phyloP scores from a whole-genome alignment of 2,888 invertebrate genomes.

The Meteorus cinctellus region DNA sequence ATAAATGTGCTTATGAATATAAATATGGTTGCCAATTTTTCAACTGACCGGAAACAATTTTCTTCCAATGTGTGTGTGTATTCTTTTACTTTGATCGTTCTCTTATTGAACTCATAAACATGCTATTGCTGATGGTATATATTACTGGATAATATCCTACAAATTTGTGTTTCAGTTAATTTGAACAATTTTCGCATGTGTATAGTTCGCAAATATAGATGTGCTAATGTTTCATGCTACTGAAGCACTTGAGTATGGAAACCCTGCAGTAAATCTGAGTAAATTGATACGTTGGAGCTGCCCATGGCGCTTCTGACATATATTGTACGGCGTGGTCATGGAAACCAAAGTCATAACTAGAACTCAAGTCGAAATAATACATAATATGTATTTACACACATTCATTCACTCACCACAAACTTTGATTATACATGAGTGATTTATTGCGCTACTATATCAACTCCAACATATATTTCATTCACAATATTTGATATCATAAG shows the following conservation, averaged over 20 bases:
- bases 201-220: background rate
- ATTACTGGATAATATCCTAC: background rate
- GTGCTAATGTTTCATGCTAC: background rate
- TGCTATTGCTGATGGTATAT: background rate
- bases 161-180: background rate
- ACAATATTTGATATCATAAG: background rate
- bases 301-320: background rate
- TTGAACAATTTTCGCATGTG: background rate
- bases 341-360: background rate
- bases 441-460: background rate
- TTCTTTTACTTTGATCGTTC: background rate
- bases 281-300: conserved; percentile 1
- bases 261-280: background rate
- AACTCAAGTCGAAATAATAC: background rate
- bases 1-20: too few relatives aligned
- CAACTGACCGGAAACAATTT: background rate
- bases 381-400: background rate
- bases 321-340: background rate
- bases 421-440: conserved; percentile 7
- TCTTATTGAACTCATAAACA: background rate
- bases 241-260: background rate
- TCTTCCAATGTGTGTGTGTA: background rate
- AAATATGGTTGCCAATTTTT: background rate
- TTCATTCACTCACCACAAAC: background rate
- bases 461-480: background rate